A percentile compares a stretch with the other conserved stretches of the same genome.
Conservation (phyloP, 1,140 invertebrate species). For the Cyclargus thomasi region DNA sequence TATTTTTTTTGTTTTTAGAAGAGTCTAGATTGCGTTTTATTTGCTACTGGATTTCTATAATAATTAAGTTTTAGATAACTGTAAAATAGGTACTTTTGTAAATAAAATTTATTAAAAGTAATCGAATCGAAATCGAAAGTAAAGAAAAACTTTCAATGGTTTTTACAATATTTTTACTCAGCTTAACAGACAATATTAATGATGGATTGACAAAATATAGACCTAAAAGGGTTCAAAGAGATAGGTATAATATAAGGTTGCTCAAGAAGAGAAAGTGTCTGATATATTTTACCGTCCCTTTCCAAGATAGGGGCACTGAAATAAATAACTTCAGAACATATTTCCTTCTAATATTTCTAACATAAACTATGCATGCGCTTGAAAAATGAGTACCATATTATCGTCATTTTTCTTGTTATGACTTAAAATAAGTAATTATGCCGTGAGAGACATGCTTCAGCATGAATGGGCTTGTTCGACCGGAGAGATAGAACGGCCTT, state of each 20-base stretch:
- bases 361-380: conserved; percentile 52
- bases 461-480: no score
- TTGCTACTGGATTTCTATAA: no score
- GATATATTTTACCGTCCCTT: conserved; percentile 26
- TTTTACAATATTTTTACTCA: not conserved
- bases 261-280: conserved; percentile 12
- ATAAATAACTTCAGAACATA: conserved; percentile 45
- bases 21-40: no score
- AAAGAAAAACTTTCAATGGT: no score
- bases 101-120: no score
- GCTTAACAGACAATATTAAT: not conserved
- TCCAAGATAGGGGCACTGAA: conserved; percentile 23
- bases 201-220: not conserved
- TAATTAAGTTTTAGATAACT: no score
- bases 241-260: not conserved
- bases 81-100: no score
- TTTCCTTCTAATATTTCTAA: conserved; percentile 57
- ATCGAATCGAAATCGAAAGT: no score
- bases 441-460: no score
- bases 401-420: conserved; percentile 37
- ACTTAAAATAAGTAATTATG: conserved; percentile 28
- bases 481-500: no score
- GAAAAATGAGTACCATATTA: conserved; percentile 51
- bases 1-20: no score
- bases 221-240: conserved; percentile 11